Conservation (phyloP, 2,888 invertebrate species). For the Anaspis maculata region DNA sequence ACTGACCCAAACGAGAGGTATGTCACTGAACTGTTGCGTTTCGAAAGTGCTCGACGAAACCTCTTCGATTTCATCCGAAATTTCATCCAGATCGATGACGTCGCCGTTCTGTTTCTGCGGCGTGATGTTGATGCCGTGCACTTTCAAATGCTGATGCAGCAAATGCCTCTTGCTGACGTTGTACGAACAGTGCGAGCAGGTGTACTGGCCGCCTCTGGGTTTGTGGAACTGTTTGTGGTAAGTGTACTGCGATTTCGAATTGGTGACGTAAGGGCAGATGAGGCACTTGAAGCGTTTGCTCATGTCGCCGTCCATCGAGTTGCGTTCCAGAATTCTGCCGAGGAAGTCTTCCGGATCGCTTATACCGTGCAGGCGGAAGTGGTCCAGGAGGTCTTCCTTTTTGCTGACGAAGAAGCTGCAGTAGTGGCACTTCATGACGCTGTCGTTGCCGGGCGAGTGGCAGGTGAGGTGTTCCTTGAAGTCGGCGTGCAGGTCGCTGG, state of each 20-base stretch:
- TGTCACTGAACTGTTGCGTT: slow-evolving; percentile 49
- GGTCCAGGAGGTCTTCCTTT: slow-evolving; percentile 59
- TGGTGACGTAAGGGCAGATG: slow-evolving; percentile 76
- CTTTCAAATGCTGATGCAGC: slow-evolving; percentile 74
- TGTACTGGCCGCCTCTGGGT: slow-evolving; percentile 64
- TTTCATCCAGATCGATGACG: slow-evolving; percentile 31
- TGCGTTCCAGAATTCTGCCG: slow-evolving; percentile 36
- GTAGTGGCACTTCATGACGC: slow-evolving; percentile 69
- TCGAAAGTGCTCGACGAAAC: slow-evolving; percentile 32
- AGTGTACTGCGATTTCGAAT: slow-evolving; percentile 77
- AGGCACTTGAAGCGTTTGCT: slow-evolving; percentile 66
- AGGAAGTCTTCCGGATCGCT: slow-evolving; percentile 52
- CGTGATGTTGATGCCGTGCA: slow-evolving; percentile 55
- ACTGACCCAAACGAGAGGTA: slow-evolving; percentile 69
- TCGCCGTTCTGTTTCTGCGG: slow-evolving; percentile 36
- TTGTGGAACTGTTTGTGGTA: slow-evolving; percentile 83
- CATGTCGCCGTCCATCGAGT: slow-evolving; percentile 30
- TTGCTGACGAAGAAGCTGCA: slow-evolving; percentile 72
- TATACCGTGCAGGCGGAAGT: slow-evolving; percentile 57
- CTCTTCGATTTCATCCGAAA: slow-evolving; percentile 34
- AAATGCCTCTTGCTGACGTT: slow-evolving; percentile 74
- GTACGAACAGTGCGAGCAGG: slow-evolving; percentile 74
- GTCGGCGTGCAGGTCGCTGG: slow-evolving; percentile 49
- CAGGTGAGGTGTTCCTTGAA: slow-evolving; percentile 59
- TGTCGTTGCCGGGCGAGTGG: slow-evolving; percentile 59